Conservation (phyloP, 2,888 invertebrate genomes). For the Leptopilina syphax region DNA sequence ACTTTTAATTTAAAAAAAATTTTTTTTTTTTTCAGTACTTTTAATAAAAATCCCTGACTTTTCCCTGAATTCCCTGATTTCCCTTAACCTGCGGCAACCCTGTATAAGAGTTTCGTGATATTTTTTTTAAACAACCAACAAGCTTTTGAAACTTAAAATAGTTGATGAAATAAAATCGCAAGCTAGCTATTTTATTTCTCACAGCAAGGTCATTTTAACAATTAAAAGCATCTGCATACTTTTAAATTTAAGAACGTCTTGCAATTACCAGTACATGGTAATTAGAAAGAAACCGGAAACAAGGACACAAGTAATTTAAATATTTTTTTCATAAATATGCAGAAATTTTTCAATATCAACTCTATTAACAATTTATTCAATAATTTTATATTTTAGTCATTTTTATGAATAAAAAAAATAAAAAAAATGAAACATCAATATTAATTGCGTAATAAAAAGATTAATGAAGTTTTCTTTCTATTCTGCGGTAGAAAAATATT, state of each 20-base stretch:
- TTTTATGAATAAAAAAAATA: too few relatives aligned
- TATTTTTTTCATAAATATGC: neutral
- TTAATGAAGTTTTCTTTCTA: too few relatives aligned
- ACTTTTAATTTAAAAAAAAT: too few relatives aligned
- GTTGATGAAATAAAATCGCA: neutral
- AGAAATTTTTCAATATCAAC: neutral
- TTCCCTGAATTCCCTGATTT: too few relatives aligned
- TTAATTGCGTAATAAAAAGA: too few relatives aligned
- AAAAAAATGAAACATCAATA: too few relatives aligned
- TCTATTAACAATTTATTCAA: neutral
- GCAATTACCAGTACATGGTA: conserved; percentile 3
- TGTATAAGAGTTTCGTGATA: too few relatives aligned
- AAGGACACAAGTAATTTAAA: conserved; percentile 9
- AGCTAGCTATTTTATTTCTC: neutral
- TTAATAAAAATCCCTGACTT: too few relatives aligned
- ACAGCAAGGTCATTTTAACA: conserved; percentile 10
- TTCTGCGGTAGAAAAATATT: too few relatives aligned
- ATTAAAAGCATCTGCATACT: conserved; percentile 14
- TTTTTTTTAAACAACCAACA: neutral
- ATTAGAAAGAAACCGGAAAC: conserved; percentile 6
- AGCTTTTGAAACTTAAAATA: neutral
- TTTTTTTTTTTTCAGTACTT: too few relatives aligned
- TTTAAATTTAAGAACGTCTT: conserved; percentile 14
- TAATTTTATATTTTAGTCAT: too few relatives aligned
- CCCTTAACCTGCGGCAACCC: too few relatives aligned